Conservation (phyloP, 92 coral and sea anemone genomes). For the Phymanthus crucifer region DNA sequence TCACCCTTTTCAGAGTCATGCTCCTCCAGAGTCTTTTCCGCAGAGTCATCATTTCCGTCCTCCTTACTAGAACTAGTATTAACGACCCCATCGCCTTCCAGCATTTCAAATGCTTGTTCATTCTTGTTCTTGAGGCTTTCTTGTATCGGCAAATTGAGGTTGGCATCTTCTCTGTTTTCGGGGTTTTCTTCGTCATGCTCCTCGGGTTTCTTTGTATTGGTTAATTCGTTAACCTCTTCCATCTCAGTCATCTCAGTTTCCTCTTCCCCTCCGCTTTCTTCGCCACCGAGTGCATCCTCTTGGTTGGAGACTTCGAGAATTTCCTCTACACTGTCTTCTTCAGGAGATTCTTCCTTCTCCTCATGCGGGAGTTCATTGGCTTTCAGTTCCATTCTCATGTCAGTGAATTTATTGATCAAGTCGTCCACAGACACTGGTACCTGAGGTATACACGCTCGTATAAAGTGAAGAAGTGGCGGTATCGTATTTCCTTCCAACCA, state of each 20-base stretch:
- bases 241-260: not conserved
- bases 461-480: conserved; percentile 60
- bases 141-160: not conserved
- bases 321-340: not conserved
- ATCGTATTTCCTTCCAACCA: conserved; percentile 67
- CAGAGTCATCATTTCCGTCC: not conserved
- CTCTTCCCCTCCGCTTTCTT: not conserved
- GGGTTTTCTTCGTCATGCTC: not conserved
- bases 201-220: not conserved
- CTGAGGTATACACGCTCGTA: conserved; percentile 37
- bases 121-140: not conserved
- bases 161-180: not conserved
- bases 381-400: not conserved
- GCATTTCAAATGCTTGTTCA: not conserved
- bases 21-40: no score
- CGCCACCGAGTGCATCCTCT: not conserved
- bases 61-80: no score
- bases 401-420: not conserved
- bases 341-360: not conserved
- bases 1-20: no score
- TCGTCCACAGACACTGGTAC: not conserved
- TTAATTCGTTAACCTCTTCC: not conserved
- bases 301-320: not conserved
- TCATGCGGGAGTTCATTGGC: not conserved
- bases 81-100: no score